Percentiles rank a stretch among this genome's conserved stretches.
These are phyloP conservation scores for Acyrthosiphon pisum DNA, from an alignment of 1,140 invertebrate species.

Conservation along the genomic window DNA sequence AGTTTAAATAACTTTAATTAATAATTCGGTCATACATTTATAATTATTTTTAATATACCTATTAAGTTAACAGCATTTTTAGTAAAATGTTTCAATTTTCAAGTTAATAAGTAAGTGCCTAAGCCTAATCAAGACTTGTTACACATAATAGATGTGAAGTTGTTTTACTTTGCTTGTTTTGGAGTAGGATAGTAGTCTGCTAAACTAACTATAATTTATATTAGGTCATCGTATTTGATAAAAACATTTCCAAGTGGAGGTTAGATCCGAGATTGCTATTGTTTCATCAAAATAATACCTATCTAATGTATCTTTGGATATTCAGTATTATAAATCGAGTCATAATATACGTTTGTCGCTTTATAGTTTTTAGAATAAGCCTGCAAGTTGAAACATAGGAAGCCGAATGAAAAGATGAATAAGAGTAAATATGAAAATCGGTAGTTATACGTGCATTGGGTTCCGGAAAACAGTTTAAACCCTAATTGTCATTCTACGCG, in stretches of 20 bases:
- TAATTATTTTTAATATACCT: neutral
- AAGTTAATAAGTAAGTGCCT: neutral
- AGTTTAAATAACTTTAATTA: neutral
- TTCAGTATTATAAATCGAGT: neutral
- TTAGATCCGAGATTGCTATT: neutral
- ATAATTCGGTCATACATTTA: neutral
- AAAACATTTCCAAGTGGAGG: neutral
- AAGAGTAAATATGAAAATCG: slow-evolving; percentile 31
- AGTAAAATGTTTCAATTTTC: neutral
- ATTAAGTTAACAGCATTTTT: no score
- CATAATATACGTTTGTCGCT: neutral
- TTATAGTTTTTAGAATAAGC: neutral
- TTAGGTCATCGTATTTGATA: neutral
- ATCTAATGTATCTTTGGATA: neutral
- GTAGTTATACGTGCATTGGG: slow-evolving; percentile 30
- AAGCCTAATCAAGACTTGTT: neutral
- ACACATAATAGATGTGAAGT: neutral
- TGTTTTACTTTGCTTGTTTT: neutral
- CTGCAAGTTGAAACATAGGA: neutral
- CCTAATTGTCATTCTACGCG: slow-evolving; percentile 53
- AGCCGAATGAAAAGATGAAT: neutral
- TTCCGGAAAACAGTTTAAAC: slow-evolving; percentile 52
- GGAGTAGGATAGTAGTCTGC: neutral
- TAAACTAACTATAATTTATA: neutral
- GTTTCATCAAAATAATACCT: neutral